Evolutionary conservation across 2,797 vertebrate species (phyloP).

Genomic region (Clamator glandarius): DNA sequence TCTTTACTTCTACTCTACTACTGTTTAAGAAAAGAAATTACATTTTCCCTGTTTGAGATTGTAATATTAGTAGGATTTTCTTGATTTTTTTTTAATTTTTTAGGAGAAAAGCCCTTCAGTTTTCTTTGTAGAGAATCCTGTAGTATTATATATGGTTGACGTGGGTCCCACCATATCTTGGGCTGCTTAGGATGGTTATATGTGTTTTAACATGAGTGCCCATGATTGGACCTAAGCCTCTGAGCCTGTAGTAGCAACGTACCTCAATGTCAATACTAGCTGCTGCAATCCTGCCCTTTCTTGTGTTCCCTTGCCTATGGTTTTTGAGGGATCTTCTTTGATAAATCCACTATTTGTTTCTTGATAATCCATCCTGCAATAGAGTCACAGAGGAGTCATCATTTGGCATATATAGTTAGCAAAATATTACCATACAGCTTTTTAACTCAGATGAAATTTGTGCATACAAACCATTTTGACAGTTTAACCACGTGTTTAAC

Average conservation of each 20-base stretch:
- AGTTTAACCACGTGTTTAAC: neutral
- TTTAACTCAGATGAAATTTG: neutral
- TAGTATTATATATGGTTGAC: neutral
- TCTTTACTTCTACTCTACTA: neutral
- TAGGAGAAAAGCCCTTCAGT: neutral
- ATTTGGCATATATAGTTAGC: neutral
- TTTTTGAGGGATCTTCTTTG: neutral
- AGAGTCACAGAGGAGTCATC: neutral
- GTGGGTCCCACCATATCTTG: fast-evolving
- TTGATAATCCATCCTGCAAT: neutral
- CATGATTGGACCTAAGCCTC: neutral
- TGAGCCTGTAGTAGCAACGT: neutral
- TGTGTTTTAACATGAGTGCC: neutral
- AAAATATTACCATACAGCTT: neutral
- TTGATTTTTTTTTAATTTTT: neutral
- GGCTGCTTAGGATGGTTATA: neutral
- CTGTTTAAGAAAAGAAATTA: neutral
- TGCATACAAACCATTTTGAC: neutral
- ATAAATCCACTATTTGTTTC: neutral
- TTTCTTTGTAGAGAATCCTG: neutral
- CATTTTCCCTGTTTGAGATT: neutral
- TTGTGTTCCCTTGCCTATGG: neutral
- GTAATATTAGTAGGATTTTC: neutral
- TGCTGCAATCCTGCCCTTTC: neutral
- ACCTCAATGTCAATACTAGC: neutral